Base-by-base conservation (phyloP, 2,888 invertebrate genomes). In the Chaetogeoica ovagalla region DNA sequence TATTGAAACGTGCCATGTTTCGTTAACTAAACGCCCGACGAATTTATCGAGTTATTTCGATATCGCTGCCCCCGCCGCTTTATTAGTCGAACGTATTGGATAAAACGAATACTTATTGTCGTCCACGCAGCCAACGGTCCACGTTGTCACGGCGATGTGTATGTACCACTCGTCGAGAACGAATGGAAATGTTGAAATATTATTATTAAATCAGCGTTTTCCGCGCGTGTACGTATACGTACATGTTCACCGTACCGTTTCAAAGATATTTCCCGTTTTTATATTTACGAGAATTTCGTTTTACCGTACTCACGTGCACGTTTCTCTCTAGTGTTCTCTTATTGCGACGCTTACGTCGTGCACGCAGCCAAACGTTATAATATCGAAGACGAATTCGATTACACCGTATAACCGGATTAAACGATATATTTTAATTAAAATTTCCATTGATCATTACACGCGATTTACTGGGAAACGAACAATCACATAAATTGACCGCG, bases 31-130 rank as follows among this genome's bases (percentile, higher is more conserved):
- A 30, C 23, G 11, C 52, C 23, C n/a, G n/a, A n/a, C n/a, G n/a
- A n/a, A 69, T 30, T 30, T 30, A 30, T 69, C 43, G 21, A 66
- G 21, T 66, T 66, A 66, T 43, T 66, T 52, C 19, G 8, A 55
- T 30, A 23, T 21, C 30, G 7, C 43, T 39, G 6, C 39, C 39
- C 39, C 39, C 8, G 39, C 4, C 39, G 39, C 6, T 39, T 39
- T 39, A 8, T 48, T 48, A 17, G 17, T 30, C 9, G 9, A 23
- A 68, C 6, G 21, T 39, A 23, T 68, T 52, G 43, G 52, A 69
- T 55, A 8, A 52, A 69, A 30, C 19, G 55, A 55, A n/a, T n/a
- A n/a, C 55, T 55, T 17, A 55, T 6, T 19, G 4, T 19, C n/a
- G n/a, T n/a, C n/a, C n/a, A n/a, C n/a, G n/a, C n/a, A 4, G 55